Evolutionary conservation across 2,113 vertebrate genomes (phyloP), one percentile per base, ranked within the genome.

Genomic region (Ovis canadensis): DNA sequence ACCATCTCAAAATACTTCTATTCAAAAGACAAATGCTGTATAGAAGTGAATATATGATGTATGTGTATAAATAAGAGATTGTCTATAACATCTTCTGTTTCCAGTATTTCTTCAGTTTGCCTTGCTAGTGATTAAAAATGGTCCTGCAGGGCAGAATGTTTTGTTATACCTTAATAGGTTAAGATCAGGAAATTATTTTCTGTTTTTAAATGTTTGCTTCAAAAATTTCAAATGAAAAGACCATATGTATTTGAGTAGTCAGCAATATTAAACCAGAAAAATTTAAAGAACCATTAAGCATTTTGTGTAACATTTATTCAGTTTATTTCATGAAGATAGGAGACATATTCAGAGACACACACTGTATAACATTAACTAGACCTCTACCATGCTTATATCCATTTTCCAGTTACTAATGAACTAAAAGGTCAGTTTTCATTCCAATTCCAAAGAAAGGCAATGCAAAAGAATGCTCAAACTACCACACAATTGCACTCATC

Each of bases 321-420:
- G 19, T 8, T 90, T 90, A 90, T 88, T 94, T 83, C 33, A 88
- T 60, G 29, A 88, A 64, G 90, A 74, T 88, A n/a, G 43, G 33
- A 55, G 13, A 80, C 5, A 57, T 11, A 62, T 43, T 80, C 33
- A 93, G 17, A 54, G 45, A 74, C 25, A 45, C 2, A 52, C 4
- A 3, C 13, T 95, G 59, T 81, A 57, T 93, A 60, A 77, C 11
- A 57, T 57, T 84, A 93, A 36, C 27, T 84, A 84, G 31, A 55
- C 3, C 60, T 94, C 31, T 93, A 13, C 23, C 23, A 88, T 84
- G 29, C 90, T 90, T 89, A 54, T 77, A 91, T 59, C 43, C 40
- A 52, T 50, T 95, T 95, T 88, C 64, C 59, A 82, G 55, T 97
- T 95, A 93, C 33, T 11, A 90, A 81, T 90, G 6, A 88, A 57